Percentiles rank a stretch among this genome's conserved stretches.
phyloP scores from a whole-genome alignment of 1,140 invertebrate species.

The Ceratitis capitata region DNA sequence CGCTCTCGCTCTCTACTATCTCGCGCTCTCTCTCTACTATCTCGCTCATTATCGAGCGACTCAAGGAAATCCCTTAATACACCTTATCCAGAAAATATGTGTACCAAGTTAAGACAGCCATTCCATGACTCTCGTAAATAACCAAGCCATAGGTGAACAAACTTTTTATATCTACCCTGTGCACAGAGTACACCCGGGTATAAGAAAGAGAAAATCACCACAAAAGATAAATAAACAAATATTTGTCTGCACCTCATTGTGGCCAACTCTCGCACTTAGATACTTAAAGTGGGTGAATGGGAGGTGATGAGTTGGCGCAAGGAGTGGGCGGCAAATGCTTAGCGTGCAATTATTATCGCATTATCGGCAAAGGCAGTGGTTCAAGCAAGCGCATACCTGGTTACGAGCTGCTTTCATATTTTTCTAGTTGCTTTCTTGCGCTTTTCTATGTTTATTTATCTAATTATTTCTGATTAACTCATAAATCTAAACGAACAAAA shows the following conservation, averaged over 20 bases:
- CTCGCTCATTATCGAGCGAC: too few relatives aligned
- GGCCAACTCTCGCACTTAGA: too few relatives aligned
- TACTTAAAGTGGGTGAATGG: background rate
- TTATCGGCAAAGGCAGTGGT: background rate
- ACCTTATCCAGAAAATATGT: too few relatives aligned
- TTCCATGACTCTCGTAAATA: too few relatives aligned
- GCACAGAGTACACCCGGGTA: too few relatives aligned
- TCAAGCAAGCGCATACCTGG: background rate
- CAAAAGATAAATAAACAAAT: background rate
- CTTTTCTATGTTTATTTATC: background rate
- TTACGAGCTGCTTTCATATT: background rate
- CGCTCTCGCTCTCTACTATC: too few relatives aligned
- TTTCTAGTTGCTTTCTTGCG: background rate
- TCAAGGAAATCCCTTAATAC: too few relatives aligned
- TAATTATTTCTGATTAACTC: background rate
- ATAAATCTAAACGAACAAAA: background rate
- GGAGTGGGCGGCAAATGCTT: background rate
- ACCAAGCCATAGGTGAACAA: too few relatives aligned
- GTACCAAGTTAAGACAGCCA: too few relatives aligned
- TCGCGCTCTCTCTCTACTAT: too few relatives aligned
- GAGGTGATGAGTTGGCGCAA: background rate
- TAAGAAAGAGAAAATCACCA: background rate
- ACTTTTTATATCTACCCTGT: too few relatives aligned
- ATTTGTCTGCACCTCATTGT: background rate
- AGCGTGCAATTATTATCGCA: conserved; percentile 10